Conservation (phyloP, 2,797 vertebrate genomes). For the Onychomys torridus region DNA sequence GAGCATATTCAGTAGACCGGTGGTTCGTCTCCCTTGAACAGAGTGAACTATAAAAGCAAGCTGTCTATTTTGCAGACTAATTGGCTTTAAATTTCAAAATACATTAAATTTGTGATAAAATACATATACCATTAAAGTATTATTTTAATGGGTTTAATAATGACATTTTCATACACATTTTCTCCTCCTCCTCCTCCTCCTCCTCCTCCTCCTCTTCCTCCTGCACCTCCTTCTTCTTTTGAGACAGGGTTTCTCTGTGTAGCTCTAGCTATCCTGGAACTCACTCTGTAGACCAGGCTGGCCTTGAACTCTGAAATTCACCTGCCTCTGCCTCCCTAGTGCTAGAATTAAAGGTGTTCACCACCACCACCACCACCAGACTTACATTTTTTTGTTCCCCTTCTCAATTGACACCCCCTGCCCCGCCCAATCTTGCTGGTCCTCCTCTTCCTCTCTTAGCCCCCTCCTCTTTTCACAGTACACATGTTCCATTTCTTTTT, state of each 20-base stretch:
- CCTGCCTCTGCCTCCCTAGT: not conserved
- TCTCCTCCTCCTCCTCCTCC: too few species aligned
- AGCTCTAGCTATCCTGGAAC: not conserved
- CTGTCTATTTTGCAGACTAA: not conserved
- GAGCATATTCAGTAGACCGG: not conserved
- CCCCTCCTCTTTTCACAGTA: not conserved
- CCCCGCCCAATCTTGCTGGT: not conserved
- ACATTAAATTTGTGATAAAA: slow-evolving; percentile 1
- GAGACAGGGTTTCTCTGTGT: not conserved
- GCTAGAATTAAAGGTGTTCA: not conserved
- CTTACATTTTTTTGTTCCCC: not conserved
- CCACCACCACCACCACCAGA: not conserved
- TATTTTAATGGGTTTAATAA: not conserved
- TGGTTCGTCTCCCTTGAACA: not conserved
- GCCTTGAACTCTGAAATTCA: not conserved
- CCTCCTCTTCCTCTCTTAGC: too few species aligned
- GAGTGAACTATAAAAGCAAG: not conserved
- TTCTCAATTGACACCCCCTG: not conserved
- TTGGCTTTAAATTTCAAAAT: not conserved
- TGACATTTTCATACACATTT: not conserved
- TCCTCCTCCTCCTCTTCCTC: too few species aligned
- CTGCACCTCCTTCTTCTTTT: not conserved
- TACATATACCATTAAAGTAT: not conserved
- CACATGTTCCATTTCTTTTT: not conserved
- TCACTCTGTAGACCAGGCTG: not conserved